phyloP scores from a whole-genome alignment of 2,113 vertebrate genomes.

The Halichoerus grypus region DNA sequence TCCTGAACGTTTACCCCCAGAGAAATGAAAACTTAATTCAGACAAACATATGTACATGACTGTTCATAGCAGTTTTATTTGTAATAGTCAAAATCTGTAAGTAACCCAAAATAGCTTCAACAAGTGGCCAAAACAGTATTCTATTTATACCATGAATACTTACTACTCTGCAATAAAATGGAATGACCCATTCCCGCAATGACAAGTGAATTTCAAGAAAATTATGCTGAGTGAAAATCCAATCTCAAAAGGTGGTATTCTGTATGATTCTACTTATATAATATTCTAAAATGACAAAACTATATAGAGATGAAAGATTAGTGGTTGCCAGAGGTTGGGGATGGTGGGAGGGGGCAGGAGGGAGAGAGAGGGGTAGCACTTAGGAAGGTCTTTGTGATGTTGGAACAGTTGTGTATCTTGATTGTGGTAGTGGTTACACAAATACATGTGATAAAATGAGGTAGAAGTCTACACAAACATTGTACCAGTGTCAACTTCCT shows the following conservation, averaged over 20 bases:
- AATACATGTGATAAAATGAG: not conserved
- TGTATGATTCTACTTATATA: not conserved
- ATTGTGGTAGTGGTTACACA: not conserved
- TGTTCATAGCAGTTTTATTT: slow-evolving; percentile 31
- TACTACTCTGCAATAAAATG: not conserved
- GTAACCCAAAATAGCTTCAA: not conserved
- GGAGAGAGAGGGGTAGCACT: not conserved
- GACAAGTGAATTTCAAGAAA: not conserved
- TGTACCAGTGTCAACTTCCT: not conserved
- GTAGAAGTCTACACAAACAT: not conserved
- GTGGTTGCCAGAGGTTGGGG: not conserved
- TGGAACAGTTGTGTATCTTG: not conserved
- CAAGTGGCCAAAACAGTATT: not conserved
- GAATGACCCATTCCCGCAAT: not conserved
- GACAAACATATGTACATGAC: not conserved
- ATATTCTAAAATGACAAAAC: not conserved
- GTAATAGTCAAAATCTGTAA: not conserved
- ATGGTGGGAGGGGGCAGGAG: not conserved
- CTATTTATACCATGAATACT: not conserved
- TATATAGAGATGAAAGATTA: not conserved
- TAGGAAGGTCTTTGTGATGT: not conserved
- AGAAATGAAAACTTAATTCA: not conserved
- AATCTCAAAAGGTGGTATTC: not conserved
- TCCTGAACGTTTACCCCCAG: not conserved
- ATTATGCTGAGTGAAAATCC: not conserved